Base-by-base conservation (phyloP, 2,797 vertebrate genomes). In the Apogon talboti region DNA sequence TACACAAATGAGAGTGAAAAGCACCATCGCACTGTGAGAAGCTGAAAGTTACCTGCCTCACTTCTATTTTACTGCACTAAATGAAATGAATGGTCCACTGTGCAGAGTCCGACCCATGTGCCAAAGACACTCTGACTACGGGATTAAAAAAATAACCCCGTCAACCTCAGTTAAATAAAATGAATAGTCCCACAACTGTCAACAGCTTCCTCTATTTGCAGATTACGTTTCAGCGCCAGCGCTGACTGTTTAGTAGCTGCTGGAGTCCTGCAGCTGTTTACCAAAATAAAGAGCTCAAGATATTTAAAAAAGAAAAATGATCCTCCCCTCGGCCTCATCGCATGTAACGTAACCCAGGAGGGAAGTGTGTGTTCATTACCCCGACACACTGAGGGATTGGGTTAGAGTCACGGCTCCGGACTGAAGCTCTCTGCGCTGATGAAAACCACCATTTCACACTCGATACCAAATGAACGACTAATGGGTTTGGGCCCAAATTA, bases 301-400 rank as follows among this genome's bases (percentile, higher is more conserved):
- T 86, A 79, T 84, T 84, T 79, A 66, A 79, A 83, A 80, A 42
- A 70, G 75, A 54, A 79, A 87, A 73, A 58, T 11, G 71, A 86
- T 82, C 81, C 66, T 14, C 45, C 53, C 47, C 16, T 49, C 21
- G 65, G 68, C 80, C 51, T 71, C 69, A 66, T 69, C 40, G 42
- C 38, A 63, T 55, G 85, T 65, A 83, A 85, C 5, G 0, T 21
- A 66, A 85, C 70, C 81, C 59, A 28, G 47, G 35, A 50, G 33
- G 45, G 46, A 53, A 42, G 44, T 35, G 54, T 35, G 54, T 16
- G 48, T 42, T 46, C 48, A 41, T 60, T 41, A 10, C 15, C 30
- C 7, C 9, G 65, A 50, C 58, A n/a, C 60, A 13, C 28, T 53
- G 52, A 78, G 38, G 66, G 55, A 64, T 58, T 42, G 71, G 70